Evolutionary conservation across 1,140 invertebrate genomes (phyloP), one percentile per base, ranked within the genome.

Genomic region (Pteromalus puparum): DNA sequence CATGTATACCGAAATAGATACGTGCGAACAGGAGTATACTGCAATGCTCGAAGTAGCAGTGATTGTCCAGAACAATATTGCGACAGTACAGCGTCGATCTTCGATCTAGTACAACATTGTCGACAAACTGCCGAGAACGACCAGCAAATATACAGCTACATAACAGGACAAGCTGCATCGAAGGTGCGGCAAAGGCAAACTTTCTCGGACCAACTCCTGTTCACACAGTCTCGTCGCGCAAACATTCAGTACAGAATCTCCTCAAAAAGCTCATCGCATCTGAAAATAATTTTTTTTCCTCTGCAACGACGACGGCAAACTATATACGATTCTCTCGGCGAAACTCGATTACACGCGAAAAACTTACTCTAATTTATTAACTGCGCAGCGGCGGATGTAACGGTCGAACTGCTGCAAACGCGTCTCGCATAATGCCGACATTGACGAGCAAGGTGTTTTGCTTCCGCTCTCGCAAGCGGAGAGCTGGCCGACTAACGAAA

Each of bases 351-450:
- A 61, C 53, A 0, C 21, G 53, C 0, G 53, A n/a, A 61, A 61
- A 61, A n/a, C 21, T 61, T 61, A 21, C 4, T 48, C 53, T 61
- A 61, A 61, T 61, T 61, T 61, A 21, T 61, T 21, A 61, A 61
- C 18, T 5, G 3, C 30, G 30, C 24, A n/a, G 10, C 13, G 10
- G 10, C 68, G 68, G 26, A 30, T 70, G 68, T 70, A 70, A 70
- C 28, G 68, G 68, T 13, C 68, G 68, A 70, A 21, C 26, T 70
- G 28, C 18, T 24, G 68, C 24, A 70, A 30, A 70, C 68, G 28
- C 13, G 68, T 30, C 21, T 28, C 68, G 68, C 68, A 70, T 61
- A 61, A 61, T n/a, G 28, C 24, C 68, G 68, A 70, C 68, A 70
- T 30, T 70, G 68, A 70, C 28, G 68, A 28, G 61, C 21, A 2